Evolutionary conservation across 2,113 vertebrate genomes (phyloP), one percentile per base, ranked within the genome.

Genomic region (Nesoenas mayeri): DNA sequence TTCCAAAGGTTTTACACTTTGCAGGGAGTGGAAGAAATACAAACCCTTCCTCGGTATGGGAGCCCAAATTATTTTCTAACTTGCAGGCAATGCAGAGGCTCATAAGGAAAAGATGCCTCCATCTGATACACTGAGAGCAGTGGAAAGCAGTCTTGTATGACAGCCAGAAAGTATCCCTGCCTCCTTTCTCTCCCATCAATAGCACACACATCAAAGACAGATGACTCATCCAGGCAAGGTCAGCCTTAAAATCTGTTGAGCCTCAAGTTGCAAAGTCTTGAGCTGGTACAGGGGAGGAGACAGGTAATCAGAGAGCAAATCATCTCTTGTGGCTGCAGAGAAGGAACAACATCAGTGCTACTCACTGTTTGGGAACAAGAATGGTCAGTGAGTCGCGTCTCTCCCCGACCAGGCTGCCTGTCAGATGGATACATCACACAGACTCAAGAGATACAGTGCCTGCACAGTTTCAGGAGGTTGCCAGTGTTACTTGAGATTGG

Each of bases 1-100:
- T 40, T 61, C 73, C 40, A 8, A 80, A 73, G 44, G 29, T 32
- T 91, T 77, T 57, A 72, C 13, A 65, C 79, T 82, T 77, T 48
- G n/a, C 28, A 31, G 9, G 4, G 38, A 9, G 4, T 15, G 3
- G 2, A 11, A 15, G 15, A 9, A 67, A 77, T 32, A 83, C 57
- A 92, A 79, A 70, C 19, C 31, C 69, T 70, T 32, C n/a, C 36
- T 51, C 69, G 36, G 51, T 58, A 28, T 2, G 7, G 31, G 64
- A 94, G 56, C 89, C 84, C 89, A 80, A 88, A 91, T 81, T 88
- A 74, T 91, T 95, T 94, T 70, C 61, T 70, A 95, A 38, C 89
- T 84, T 71, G 12, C 9, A 87, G 26, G 22, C 31, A 81, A 21
- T 17, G 26, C 48, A 81, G 50, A 64, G 28, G 11, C 16, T 81